Evolutionary conservation across 2,888 invertebrate genomes (phyloP), one percentile per base, ranked within the genome.

Genomic region (Amphiduros pacificus): DNA sequence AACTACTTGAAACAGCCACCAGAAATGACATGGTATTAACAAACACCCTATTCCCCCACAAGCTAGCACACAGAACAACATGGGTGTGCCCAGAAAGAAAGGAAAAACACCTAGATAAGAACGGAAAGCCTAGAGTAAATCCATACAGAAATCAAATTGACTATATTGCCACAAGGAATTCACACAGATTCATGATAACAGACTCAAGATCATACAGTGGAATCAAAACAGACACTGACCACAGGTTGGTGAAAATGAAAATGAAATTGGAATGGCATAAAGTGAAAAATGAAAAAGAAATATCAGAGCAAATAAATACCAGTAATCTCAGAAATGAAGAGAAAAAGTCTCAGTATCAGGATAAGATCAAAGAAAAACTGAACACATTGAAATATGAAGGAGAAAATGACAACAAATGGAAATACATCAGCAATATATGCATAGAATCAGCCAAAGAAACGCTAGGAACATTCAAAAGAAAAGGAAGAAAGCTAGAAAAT

Each of bases 141-240:
- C 57, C 57, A 2, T 36, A 49, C 14, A 26, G 49, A 20, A 57
- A 57, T 44, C 57, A 57, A 31, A 57, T 57, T 9, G 57, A 57
- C 17, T 57, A 57, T 50, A 57, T 57, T n/a, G n/a, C 28, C 3
- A n/a, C 28, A n/a, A 3, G 50, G 51, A 26, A 27, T 1, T 2
- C 2, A 29, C 27, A 49, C 49, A 48, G 44, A 28, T 20, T 31
- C 27, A 28, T 22, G 28, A 26, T 44, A 4, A 41, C 24, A 41
- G 17, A 55, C 44, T 24, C 41, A 40, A 55, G 55, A 55, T 55
- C 36, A 27, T 51, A 51, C 51, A 28, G 28, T 29, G 9, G 17
- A 28, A 26, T 17, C 17, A 51, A 51, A 28, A 51, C n/a, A n/a
- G n/a, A n/a, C n/a, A n/a, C n/a, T n/a, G n/a, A n/a, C n/a, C n/a